Percentiles rank a stretch among this genome's conserved stretches.
These are phyloP conservation scores for Elymnias hypermnestra DNA, from an alignment of 1,140 invertebrate genomes.

Conservation along the genomic window DNA sequence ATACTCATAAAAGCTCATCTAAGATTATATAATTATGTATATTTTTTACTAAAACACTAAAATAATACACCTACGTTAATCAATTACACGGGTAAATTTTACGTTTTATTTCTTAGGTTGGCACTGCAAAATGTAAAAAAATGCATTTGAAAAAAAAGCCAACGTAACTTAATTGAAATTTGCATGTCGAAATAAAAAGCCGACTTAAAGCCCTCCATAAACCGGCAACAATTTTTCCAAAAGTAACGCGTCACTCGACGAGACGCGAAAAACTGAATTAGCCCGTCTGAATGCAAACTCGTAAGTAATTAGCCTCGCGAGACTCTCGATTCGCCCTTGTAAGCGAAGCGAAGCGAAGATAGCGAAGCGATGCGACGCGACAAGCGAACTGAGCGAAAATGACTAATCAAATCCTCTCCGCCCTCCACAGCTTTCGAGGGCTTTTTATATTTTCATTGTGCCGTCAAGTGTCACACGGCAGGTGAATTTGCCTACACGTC, in stretches of 20 bases:
- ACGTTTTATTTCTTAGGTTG: background rate
- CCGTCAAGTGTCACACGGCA: conserved; percentile 56
- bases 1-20: too few species aligned
- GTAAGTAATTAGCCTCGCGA: conserved; percentile 73
- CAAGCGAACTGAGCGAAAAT: conserved; percentile 57
- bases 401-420: conserved; percentile 71
- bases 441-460: conserved; percentile 69
- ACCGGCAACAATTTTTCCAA: conserved; percentile 27
- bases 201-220: conserved; percentile 21
- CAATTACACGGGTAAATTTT: too few species aligned
- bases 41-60: too few species aligned
- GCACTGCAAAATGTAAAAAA: background rate
- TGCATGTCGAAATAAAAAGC: conserved; percentile 23
- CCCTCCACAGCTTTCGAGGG: conserved; percentile 55
- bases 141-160: conserved; percentile 17
- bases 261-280: conserved; percentile 69
- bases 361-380: conserved; percentile 48
- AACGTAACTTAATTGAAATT: conserved; percentile 24
- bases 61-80: too few species aligned
- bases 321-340: conserved; percentile 66
- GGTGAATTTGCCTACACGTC: conserved; percentile 31
- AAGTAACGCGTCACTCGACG: conserved; percentile 48
- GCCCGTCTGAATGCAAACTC: conserved; percentile 65
- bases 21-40: too few species aligned
- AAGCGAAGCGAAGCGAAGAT: conserved; percentile 65